Evolutionary conservation across 2,888 invertebrate genomes (phyloP).

Genomic region (Colostygia pectinataria): DNA sequence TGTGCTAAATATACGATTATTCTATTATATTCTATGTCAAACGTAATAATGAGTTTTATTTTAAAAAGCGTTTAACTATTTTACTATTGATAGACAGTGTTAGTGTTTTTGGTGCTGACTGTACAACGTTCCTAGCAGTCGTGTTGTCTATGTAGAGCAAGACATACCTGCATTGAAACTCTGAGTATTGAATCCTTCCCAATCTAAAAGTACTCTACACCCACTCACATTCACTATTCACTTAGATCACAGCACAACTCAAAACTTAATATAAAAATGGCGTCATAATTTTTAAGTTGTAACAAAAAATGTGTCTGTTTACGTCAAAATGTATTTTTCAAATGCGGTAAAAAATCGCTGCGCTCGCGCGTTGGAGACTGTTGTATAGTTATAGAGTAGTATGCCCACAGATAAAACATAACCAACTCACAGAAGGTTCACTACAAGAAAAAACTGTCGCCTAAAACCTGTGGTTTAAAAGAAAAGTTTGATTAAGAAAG

Average conservation of each 20-base stretch:
- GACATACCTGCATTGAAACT: slow-evolving; percentile 71
- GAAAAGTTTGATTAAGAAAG: no score
- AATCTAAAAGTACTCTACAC: slow-evolving; percentile 50
- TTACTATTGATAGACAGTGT: no score
- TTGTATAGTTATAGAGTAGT: slow-evolving; percentile 25
- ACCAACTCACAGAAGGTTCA: slow-evolving; percentile 5
- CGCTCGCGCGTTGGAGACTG: slow-evolving; percentile 69
- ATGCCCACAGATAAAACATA: slow-evolving; percentile 9
- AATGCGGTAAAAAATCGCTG: slow-evolving; percentile 79
- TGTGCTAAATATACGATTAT: no score
- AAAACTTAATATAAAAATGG: not conserved
- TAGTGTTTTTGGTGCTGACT: not conserved
- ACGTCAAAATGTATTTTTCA: slow-evolving; percentile 82
- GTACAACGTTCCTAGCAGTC: not conserved
- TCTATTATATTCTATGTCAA: no score
- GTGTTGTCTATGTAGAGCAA: slow-evolving; percentile 8
- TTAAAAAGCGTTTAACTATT: no score
- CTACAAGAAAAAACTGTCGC: not conserved
- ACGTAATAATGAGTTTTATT: no score
- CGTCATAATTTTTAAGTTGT: slow-evolving; percentile 35
- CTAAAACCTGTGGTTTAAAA: no score
- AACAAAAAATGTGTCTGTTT: slow-evolving; percentile 74
- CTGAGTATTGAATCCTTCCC: slow-evolving; percentile 45
- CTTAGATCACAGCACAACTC: not conserved
- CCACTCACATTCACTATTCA: slow-evolving; percentile 38